phyloP scores from a whole-genome alignment of 2,797 vertebrate genomes.

The Accipiter badius region DNA sequence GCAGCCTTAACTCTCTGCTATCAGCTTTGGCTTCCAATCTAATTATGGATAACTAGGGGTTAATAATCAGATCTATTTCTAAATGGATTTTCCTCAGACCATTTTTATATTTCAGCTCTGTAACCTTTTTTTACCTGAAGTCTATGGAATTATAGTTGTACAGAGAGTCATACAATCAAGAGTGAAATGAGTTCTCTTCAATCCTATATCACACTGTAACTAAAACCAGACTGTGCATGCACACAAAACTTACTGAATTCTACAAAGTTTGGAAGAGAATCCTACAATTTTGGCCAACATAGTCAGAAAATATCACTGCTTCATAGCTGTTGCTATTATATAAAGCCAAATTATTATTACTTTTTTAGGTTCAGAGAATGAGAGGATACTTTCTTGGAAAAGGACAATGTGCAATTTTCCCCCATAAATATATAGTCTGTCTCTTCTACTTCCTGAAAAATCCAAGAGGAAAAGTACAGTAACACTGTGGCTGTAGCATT shows the following conservation, averaged over 20 bases:
- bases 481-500: background rate
- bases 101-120: background rate
- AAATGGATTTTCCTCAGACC: background rate
- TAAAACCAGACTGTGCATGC: background rate
- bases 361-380: background rate
- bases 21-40: background rate
- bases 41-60: background rate
- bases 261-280: background rate
- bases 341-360: background rate
- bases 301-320: background rate
- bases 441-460: background rate
- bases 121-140: background rate
- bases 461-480: background rate
- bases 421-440: background rate
- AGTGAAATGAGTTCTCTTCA: background rate
- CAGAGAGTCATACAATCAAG: background rate
- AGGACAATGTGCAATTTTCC: background rate
- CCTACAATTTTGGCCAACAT: background rate
- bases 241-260: background rate
- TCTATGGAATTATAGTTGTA: background rate
- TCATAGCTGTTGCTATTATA: background rate
- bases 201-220: background rate
- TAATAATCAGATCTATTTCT: background rate
- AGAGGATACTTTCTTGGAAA: background rate
- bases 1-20: background rate